Evolutionary conservation across 2,888 invertebrate species (phyloP).

Genomic region (Tortrix viridana): DNA sequence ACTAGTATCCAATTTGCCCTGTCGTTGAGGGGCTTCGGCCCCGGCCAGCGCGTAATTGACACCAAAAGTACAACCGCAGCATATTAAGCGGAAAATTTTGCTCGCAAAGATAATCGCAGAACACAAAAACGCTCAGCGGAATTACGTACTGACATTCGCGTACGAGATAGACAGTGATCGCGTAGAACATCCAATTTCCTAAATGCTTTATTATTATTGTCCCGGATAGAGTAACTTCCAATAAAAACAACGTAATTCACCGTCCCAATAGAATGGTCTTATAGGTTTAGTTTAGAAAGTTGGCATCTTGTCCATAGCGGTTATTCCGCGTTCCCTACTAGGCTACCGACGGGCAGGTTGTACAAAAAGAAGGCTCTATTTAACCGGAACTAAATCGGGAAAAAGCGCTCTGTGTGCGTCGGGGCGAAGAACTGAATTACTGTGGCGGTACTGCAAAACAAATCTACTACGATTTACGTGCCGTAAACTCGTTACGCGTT

Average conservation of each 20-base stretch:
- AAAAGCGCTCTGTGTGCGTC: conserved; percentile 70
- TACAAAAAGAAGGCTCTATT: conserved; percentile 77
- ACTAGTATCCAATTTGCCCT: conserved; percentile 77
- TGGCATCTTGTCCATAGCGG: conserved; percentile 80
- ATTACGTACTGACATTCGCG: conserved; percentile 41
- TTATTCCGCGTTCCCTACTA: conserved; percentile 75
- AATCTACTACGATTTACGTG: conserved; percentile 82
- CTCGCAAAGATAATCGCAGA: conserved; percentile 53
- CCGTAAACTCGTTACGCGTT: conserved; percentile 82
- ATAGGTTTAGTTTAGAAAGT: conserved; percentile 82
- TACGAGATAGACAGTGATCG: conserved; percentile 60
- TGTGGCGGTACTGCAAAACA: conserved; percentile 73
- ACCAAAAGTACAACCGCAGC: conserved; percentile 73
- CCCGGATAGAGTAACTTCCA: conserved; percentile 60
- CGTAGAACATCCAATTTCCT: conserved; percentile 64
- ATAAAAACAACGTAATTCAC: conserved; percentile 79
- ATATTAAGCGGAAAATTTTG: conserved; percentile 65
- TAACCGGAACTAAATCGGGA: conserved; percentile 70
- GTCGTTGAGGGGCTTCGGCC: conserved; percentile 75
- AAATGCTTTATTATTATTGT: conserved; percentile 72
- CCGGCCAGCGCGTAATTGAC: conserved; percentile 74
- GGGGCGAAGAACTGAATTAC: conserved; percentile 75
- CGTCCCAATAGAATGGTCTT: conserved; percentile 67
- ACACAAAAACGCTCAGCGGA: conserved; percentile 59
- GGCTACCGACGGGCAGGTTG: conserved; percentile 65